Evolutionary conservation across 2,888 invertebrate species (phyloP).

Genomic region (Synanthedon vespiformis): DNA sequence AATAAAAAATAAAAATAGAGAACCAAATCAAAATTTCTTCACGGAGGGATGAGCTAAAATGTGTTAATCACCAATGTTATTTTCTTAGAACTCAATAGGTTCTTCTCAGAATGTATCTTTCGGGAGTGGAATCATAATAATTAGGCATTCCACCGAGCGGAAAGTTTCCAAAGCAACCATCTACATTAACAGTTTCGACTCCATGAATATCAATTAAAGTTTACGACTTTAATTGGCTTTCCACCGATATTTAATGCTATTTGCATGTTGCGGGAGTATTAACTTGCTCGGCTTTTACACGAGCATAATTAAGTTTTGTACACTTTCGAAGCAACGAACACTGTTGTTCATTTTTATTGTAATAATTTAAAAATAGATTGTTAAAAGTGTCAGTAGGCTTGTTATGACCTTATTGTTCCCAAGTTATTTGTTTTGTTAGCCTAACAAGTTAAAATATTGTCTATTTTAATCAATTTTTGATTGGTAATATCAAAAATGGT

Average conservation of each 20-base stretch:
- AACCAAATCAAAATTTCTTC: too few relatives aligned
- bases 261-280: conserved; percentile 47
- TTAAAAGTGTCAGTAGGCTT: neutral
- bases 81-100: too few relatives aligned
- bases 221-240: conserved; percentile 46
- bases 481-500: too few relatives aligned
- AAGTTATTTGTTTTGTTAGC: too few relatives aligned
- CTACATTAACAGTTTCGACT: conserved; percentile 36
- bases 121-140: conserved; percentile 12
- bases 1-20: too few relatives aligned
- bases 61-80: too few relatives aligned
- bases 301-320: conserved; percentile 38
- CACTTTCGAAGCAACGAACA: conserved; percentile 21
- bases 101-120: too few relatives aligned
- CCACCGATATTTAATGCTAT: conserved; percentile 49
- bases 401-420: too few relatives aligned
- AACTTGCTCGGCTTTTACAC: conserved; percentile 34
- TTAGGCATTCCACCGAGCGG: conserved; percentile 21
- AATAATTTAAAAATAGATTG: neutral
- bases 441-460: too few relatives aligned
- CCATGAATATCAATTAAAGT: conserved; percentile 58
- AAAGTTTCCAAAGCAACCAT: conserved; percentile 22
- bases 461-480: too few relatives aligned
- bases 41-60: too few relatives aligned
- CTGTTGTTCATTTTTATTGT: conserved; percentile 7